phyloP scores from a whole-genome alignment of 1,140 invertebrate species.

The Drosophila trapezifrons region DNA sequence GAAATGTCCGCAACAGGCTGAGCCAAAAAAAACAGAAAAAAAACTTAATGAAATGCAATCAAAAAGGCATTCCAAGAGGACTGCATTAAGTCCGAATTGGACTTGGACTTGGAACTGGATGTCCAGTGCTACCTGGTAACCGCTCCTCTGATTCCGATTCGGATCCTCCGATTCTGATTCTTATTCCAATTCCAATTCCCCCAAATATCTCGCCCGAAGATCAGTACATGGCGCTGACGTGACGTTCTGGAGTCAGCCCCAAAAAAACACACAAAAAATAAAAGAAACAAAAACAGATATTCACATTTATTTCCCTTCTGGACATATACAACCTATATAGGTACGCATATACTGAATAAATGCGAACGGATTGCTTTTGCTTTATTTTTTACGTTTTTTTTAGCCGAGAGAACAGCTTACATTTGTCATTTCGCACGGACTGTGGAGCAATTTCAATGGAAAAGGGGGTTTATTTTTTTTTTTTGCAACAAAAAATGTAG shows the following conservation, averaged over 20 bases:
- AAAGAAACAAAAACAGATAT: constrained; percentile 40
- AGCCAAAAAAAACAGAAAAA: constrained; percentile 35
- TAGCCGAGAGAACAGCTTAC: constrained; percentile 57
- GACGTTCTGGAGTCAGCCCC: constrained; percentile 33
- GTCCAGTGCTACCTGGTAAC: constrained; percentile 48
- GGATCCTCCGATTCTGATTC: neutral
- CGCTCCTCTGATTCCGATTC: constrained; percentile 11
- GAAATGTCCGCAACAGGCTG: constrained; percentile 63
- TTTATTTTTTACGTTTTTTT: constrained; percentile 51
- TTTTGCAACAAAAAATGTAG: too few relatives aligned
- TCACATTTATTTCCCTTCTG: constrained; percentile 68
- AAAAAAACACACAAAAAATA: constrained; percentile 29
- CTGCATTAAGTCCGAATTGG: constrained; percentile 64
- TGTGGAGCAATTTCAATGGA: constrained; percentile 29
- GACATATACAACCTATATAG: constrained; percentile 37
- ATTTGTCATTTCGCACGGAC: constrained; percentile 69
- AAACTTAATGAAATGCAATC: constrained; percentile 78
- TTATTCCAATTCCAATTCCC: constrained; percentile 30
- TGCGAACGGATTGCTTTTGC: constrained; percentile 61
- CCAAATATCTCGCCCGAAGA: constrained; percentile 62
- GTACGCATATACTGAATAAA: constrained; percentile 70
- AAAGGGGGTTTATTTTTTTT: too few relatives aligned
- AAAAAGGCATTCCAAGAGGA: constrained; percentile 73
- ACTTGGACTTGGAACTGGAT: constrained; percentile 24
- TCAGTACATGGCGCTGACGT: constrained; percentile 73